Evolutionary conservation across 2,888 invertebrate species (phyloP).

Genomic region (Callosobruchus maculatus): DNA sequence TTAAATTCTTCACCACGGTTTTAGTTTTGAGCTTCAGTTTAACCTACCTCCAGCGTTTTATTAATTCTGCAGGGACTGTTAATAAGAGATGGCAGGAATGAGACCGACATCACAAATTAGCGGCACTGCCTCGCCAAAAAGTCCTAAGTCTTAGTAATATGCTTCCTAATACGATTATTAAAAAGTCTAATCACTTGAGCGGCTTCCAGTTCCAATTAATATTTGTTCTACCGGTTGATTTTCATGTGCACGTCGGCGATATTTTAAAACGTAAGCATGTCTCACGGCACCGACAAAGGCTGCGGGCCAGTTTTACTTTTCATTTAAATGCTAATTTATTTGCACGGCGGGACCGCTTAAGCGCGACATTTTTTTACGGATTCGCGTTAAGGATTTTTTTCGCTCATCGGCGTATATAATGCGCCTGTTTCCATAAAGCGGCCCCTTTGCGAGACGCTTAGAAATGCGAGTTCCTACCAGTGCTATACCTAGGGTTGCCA

Average conservation of each 20-base stretch:
- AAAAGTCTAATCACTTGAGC: background rate
- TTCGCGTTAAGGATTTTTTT: background rate
- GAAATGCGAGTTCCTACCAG: background rate
- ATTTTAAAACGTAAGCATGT: background rate
- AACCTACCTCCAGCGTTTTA: too few relatives aligned
- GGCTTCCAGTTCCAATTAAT: background rate
- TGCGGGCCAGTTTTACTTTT: background rate
- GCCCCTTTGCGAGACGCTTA: background rate
- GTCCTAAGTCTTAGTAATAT: background rate
- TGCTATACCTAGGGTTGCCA: too few relatives aligned
- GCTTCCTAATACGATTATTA: background rate
- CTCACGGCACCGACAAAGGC: background rate
- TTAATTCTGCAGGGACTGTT: too few relatives aligned
- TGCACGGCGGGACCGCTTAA: background rate
- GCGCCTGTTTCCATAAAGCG: background rate
- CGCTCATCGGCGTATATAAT: background rate
- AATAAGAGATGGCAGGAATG: background rate
- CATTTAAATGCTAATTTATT: background rate
- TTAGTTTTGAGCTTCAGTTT: too few relatives aligned
- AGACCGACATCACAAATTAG: background rate
- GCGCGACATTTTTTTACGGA: background rate
- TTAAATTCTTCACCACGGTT: too few relatives aligned
- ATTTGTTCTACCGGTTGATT: background rate
- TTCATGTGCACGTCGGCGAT: background rate
- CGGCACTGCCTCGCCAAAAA: background rate